A percentile compares a stretch with the other conserved stretches of the same genome.
Conservation (phyloP, 2,888 invertebrate genomes). For the Ectemnius continuus region DNA sequence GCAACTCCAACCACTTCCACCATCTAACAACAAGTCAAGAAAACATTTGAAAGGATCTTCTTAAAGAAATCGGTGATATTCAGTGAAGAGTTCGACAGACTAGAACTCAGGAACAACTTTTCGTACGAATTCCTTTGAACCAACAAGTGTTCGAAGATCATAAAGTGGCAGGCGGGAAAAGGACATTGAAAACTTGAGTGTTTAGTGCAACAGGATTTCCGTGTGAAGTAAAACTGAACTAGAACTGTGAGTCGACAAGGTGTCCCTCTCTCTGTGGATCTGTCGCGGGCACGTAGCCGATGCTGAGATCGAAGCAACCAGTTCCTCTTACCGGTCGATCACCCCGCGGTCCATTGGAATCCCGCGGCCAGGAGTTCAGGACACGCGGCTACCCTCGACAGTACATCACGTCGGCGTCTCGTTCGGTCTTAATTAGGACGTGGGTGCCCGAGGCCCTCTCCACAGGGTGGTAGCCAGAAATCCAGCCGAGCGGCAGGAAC, state of each 20-base stretch:
- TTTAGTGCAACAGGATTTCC: neutral
- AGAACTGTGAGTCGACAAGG: slow-evolving; percentile 16
- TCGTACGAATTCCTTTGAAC: too few species aligned
- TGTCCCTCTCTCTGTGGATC: neutral
- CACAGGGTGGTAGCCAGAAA: slow-evolving; percentile 17
- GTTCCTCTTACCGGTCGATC: slow-evolving; percentile 57
- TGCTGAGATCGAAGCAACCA: slow-evolving; percentile 52
- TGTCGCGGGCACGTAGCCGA: slow-evolving; percentile 25
- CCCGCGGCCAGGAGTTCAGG: slow-evolving; percentile 11
- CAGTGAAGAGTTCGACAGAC: too few species aligned
- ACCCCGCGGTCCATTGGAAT: slow-evolving; percentile 45
- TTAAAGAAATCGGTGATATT: too few species aligned
- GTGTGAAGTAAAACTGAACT: neutral
- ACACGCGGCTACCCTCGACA: too few species aligned
- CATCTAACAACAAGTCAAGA: too few species aligned
- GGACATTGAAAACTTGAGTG: neutral
- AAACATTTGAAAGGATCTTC: too few species aligned
- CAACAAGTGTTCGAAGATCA: neutral
- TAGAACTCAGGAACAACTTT: too few species aligned
- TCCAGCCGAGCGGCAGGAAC: slow-evolving; percentile 13
- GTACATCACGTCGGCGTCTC: slow-evolving; percentile 25
- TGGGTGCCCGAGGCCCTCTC: slow-evolving; percentile 40
- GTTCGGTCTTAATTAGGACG: slow-evolving; percentile 55
- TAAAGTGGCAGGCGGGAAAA: neutral
- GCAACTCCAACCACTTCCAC: too few species aligned